These are phyloP conservation scores for Parthenolecanium corni DNA, from an alignment of 2,888 invertebrate species.

Conservation along the genomic window DNA sequence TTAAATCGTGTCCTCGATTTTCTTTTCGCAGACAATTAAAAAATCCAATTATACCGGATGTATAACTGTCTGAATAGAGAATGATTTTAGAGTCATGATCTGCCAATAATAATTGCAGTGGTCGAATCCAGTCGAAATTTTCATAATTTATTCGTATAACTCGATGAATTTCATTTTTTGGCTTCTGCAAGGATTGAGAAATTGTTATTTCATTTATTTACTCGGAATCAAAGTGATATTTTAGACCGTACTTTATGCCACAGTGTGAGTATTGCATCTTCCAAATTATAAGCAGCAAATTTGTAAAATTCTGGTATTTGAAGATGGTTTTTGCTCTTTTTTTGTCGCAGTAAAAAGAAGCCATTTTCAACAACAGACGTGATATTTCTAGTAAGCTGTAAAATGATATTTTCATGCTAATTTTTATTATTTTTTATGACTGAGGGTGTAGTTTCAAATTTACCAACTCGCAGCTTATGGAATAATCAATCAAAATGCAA, in stretches of 20 bases:
- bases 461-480: no score
- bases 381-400: neutral
- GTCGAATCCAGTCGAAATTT: conserved; percentile 2
- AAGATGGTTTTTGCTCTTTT: neutral
- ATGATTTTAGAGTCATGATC: conserved; percentile 1
- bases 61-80: conserved; percentile 44
- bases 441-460: no score
- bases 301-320: conserved; percentile 1
- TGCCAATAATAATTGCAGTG: conserved; percentile 8
- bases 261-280: neutral
- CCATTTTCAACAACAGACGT: neutral
- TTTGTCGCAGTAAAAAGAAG: conserved; percentile 3
- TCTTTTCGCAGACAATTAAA: conserved; percentile 82
- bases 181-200: neutral
- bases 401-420: no score
- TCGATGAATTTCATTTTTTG: neutral
- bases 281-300: neutral
- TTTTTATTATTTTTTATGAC: no score
- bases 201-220: neutral
- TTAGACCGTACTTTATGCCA: conserved; percentile 5
- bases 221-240: neutral
- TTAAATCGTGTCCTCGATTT: conserved; percentile 64
- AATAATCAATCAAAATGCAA: no score
- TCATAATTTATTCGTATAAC: neutral
- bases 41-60: conserved; percentile 72